Evolutionary conservation across 2,888 invertebrate genomes (phyloP), one percentile per base, ranked within the genome.

Genomic region (Lysandra bellargus): DNA sequence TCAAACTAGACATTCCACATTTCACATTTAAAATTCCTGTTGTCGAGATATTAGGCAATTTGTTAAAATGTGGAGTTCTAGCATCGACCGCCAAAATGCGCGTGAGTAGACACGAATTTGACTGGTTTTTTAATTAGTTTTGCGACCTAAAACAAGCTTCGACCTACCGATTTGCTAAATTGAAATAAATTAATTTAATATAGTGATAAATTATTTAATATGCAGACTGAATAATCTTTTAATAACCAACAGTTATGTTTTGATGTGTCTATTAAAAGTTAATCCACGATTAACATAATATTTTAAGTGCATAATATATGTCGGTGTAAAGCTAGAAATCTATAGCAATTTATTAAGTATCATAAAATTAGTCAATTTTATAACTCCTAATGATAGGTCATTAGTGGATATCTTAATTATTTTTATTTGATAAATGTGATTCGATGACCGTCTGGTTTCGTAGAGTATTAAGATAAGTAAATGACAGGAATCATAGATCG

Each of bases 381-480:
- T 74, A 44, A 74, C 44, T 44, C 23, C 74, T 44, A 74, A 74
- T 74, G 74, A 74, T 44, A 75, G 78, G 78, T 79, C 77, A 83
- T 82, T 81, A 83, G 83, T 80, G 81, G 87, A 88, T 88, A 87
- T 85, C 86, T 88, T 86, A 88, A 90, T 89, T 86, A 84, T 86
- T 82, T 90, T 89, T 90, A 92, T 85, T 84, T 84, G 85, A 92
- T 88, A 69, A 69, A 69, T 69, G 14, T 33, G 69, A 33, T 33
- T 69, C 17, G 30, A 33, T 33, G 64, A 14, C 64, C 61, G 30
- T 33, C 30, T 33, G 69, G 14, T 33, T 33, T 33, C 69, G 33
- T 33, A 33, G 33, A 17, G 69, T 33, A 14, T 69, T 69, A 1
- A 33, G 69, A 69, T 69, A 69, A 69, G 37, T 4, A 64, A 64